phyloP scores from a whole-genome alignment of 2,113 vertebrate genomes.

The Charadrius vociferus region DNA sequence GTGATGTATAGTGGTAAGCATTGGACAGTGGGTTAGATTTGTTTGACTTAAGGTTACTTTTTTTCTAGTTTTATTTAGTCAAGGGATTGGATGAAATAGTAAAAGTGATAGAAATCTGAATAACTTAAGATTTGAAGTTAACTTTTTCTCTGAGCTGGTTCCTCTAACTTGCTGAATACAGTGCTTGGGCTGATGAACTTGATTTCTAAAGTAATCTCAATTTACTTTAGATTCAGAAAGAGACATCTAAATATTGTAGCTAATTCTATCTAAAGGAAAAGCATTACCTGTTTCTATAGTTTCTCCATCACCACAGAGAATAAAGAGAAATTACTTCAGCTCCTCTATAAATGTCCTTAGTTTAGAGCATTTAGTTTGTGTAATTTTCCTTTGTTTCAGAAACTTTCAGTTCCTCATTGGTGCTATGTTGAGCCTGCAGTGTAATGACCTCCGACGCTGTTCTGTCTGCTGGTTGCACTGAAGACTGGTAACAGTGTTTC shows the following conservation, averaged over 20 bases:
- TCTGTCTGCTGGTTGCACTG: not conserved
- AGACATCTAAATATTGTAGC: not conserved
- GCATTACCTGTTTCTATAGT: not conserved
- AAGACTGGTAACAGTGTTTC: not conserved
- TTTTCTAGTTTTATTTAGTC: not conserved
- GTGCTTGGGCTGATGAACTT: not conserved
- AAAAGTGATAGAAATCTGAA: not conserved
- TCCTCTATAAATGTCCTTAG: not conserved
- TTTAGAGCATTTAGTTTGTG: not conserved
- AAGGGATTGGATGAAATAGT: not conserved
- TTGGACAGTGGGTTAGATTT: not conserved
- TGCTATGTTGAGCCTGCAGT: not conserved
- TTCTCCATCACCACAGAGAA: not conserved
- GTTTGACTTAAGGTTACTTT: not conserved
- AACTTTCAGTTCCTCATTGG: not conserved
- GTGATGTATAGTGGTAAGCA: fast-evolving
- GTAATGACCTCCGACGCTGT: not conserved
- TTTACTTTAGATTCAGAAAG: not conserved
- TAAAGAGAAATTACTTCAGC: not conserved
- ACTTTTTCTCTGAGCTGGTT: not conserved
- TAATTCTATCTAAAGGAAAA: not conserved
- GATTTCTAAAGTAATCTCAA: not conserved
- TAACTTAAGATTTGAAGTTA: not conserved
- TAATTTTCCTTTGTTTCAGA: not conserved
- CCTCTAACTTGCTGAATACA: not conserved